Conservation (phyloP, 2,113 vertebrate genomes). For the Saimiri boliviensis region DNA sequence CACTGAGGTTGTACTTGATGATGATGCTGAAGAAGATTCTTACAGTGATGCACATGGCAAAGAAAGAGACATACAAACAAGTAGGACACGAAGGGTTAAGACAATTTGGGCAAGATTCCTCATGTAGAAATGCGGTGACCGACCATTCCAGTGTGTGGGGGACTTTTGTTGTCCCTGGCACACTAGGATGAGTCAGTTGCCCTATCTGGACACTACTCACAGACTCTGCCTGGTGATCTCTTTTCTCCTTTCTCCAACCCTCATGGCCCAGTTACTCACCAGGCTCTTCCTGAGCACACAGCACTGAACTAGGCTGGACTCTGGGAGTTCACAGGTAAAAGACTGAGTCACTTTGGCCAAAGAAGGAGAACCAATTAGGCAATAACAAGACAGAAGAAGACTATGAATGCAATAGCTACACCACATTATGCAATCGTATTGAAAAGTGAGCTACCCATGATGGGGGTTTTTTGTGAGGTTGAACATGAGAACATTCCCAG, state of each 20-base stretch:
- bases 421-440: fast-evolving
- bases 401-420: too few relatives aligned
- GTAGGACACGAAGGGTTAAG: fast-evolving
- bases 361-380: background rate
- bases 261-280: too few relatives aligned
- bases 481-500: background rate
- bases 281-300: background rate
- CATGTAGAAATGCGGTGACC: background rate
- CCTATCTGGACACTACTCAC: background rate
- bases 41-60: too few relatives aligned
- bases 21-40: background rate
- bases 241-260: background rate
- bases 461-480: background rate
- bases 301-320: background rate
- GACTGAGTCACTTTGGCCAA: background rate
- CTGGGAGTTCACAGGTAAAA: background rate
- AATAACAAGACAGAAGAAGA: fast-evolving
- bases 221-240: background rate
- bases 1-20: too few relatives aligned
- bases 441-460: too few relatives aligned
- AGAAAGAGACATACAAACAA: background rate
- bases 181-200: background rate
- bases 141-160: too few relatives aligned
- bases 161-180: background rate
- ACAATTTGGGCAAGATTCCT: background rate